A percentile compares a stretch with the other conserved stretches of the same genome.
phyloP scores from a whole-genome alignment of 2,888 invertebrate species.

The Ligdia adustata region DNA sequence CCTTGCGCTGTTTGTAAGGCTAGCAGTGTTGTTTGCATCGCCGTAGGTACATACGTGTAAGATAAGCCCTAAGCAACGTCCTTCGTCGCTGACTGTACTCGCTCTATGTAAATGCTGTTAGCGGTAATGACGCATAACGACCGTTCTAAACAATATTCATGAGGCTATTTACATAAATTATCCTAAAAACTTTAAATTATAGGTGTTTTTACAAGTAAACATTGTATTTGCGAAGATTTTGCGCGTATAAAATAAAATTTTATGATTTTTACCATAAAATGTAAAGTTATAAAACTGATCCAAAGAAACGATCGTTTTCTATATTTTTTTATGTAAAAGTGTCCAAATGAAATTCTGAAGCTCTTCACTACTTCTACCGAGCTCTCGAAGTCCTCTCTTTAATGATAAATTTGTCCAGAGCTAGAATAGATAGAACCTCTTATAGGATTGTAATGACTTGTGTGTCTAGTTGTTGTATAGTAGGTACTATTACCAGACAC shows the following conservation, averaged over 20 bases:
- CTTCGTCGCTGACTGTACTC: slow-evolving; percentile 31
- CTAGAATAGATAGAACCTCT: too few relatives aligned
- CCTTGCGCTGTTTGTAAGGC: too few relatives aligned
- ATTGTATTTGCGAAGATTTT: slow-evolving; percentile 1
- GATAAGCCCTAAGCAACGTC: slow-evolving; percentile 25
- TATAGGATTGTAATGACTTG: too few relatives aligned
- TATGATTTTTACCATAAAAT: too few relatives aligned
- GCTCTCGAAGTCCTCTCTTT: too few relatives aligned
- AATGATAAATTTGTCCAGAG: too few relatives aligned
- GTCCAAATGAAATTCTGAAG: too few relatives aligned
- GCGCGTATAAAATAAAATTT: neutral
- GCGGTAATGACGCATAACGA: slow-evolving; percentile 27
- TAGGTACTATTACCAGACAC: too few relatives aligned
- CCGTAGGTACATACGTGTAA: slow-evolving; percentile 9
- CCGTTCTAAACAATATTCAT: slow-evolving; percentile 32
- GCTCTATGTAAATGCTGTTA: slow-evolving; percentile 32
- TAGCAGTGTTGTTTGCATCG: slow-evolving; percentile 15
- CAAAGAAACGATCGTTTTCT: too few relatives aligned
- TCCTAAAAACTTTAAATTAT: slow-evolving; percentile 7
- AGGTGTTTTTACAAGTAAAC: slow-evolving; percentile 14
- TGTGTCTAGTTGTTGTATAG: neutral
- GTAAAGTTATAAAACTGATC: too few relatives aligned
- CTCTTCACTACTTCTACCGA: too few relatives aligned
- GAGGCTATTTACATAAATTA: slow-evolving; percentile 25
- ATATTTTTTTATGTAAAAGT: too few relatives aligned